A percentile compares a stretch with the other conserved stretches of the same genome.
These are phyloP conservation scores for Anagrus nilaparvatae DNA, from an alignment of 1,140 invertebrate genomes.

Conservation along the genomic window DNA sequence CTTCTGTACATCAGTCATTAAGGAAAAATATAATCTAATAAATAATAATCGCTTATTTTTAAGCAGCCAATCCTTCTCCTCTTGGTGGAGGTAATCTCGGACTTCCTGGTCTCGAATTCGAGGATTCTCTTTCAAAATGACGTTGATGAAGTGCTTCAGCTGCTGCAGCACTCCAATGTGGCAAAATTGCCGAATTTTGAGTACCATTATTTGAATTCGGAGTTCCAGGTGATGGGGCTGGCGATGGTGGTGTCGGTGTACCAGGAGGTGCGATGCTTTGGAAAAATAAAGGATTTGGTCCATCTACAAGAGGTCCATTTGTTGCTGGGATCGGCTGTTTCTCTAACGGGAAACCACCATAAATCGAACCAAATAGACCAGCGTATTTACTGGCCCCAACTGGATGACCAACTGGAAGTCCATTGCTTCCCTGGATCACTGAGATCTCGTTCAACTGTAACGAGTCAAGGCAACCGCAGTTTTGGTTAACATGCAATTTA, in stretches of 20 bases:
- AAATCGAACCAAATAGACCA: slow-evolving; percentile 36
- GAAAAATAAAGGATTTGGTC: slow-evolving; percentile 33
- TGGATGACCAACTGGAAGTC: slow-evolving; percentile 29
- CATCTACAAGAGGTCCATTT: slow-evolving; percentile 31
- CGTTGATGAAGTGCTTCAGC: slow-evolving; percentile 33
- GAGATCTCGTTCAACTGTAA: slow-evolving; percentile 55
- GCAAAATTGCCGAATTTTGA: slow-evolving; percentile 31
- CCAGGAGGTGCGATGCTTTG: slow-evolving; percentile 19
- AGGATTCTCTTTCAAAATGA: slow-evolving; percentile 28
- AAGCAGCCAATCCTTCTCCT: slow-evolving; percentile 44
- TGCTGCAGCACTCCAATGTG: slow-evolving; percentile 25
- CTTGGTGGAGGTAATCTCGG: slow-evolving; percentile 34
- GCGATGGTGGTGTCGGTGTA: slow-evolving; percentile 23
- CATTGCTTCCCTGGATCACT: slow-evolving; percentile 48
- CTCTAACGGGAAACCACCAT: slow-evolving; percentile 29
- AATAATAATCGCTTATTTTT: too few relatives aligned
- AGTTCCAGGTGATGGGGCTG: slow-evolving; percentile 31
- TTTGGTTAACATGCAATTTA: slow-evolving; percentile 11
- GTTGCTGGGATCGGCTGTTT: slow-evolving; percentile 20
- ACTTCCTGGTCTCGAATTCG: slow-evolving; percentile 25
- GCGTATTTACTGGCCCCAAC: slow-evolving; percentile 36
- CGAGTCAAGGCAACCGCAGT: slow-evolving; percentile 11
- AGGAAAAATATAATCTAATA: too few relatives aligned
- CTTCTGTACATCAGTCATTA: too few relatives aligned
- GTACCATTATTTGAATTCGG: slow-evolving; percentile 34